Percentiles rank a stretch among this genome's conserved stretches.
Evolutionary conservation across 2,888 invertebrate species (phyloP).

Genomic region (Bellardia pandia): DNA sequence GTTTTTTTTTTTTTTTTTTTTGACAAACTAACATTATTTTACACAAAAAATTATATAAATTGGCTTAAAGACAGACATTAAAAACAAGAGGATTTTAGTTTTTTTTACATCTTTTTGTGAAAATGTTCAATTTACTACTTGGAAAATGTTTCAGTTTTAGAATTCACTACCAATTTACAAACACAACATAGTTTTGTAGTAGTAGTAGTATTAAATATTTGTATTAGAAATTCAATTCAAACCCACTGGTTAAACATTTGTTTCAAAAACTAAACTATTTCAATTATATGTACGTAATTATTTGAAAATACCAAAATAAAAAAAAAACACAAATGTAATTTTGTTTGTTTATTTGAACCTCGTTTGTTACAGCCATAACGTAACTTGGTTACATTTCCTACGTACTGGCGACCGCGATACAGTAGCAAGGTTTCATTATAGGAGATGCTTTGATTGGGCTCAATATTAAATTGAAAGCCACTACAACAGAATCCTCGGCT

Average conservation of each 20-base stretch:
- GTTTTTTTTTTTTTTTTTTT: conserved; percentile 32
- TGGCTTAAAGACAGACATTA: conserved; percentile 62
- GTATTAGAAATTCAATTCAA: conserved; percentile 54
- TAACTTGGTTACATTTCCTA: conserved; percentile 82
- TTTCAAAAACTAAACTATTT: conserved; percentile 61
- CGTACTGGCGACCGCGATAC: conserved; percentile 78
- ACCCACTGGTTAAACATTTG: conserved; percentile 69
- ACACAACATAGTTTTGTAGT: conserved; percentile 71
- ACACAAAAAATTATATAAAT: conserved; percentile 49
- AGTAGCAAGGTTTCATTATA: conserved; percentile 80
- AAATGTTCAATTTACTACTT: conserved; percentile 52
- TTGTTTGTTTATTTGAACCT: conserved; percentile 65
- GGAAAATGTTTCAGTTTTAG: conserved; percentile 54
- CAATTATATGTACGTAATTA: conserved; percentile 15
- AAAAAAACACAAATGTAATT: conserved; percentile 21
- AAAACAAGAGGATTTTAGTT: conserved; percentile 66
- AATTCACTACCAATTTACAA: conserved; percentile 72
- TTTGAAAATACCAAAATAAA: conserved; percentile 38
- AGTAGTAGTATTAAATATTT: conserved; percentile 36
- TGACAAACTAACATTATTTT: conserved; percentile 63
- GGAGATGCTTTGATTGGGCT: conserved; percentile 80
- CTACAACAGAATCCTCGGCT: conserved; percentile 80
- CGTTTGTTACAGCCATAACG: conserved; percentile 78
- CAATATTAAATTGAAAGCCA: conserved; percentile 79
- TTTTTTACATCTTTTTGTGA: conserved; percentile 2